phyloP scores from a whole-genome alignment of 2,797 vertebrate genomes.

The Neosilurus hyrtlii region DNA sequence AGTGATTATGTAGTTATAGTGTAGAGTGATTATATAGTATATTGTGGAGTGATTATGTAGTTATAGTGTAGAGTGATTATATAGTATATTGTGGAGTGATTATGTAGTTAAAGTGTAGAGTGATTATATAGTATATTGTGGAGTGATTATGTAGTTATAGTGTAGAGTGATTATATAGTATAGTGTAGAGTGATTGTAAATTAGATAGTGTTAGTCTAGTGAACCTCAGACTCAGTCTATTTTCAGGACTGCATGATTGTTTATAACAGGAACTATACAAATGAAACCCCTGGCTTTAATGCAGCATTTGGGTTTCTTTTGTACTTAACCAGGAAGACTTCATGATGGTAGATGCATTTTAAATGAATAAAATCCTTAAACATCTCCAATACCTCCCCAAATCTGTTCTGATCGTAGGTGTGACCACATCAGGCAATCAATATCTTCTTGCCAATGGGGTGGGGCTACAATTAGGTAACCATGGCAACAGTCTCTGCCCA shows the following conservation, averaged over 20 bases:
- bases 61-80: too few relatives aligned
- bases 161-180: too few relatives aligned
- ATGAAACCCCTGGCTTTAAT: not conserved
- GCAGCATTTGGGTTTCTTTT: not conserved
- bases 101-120: too few relatives aligned
- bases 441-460: not conserved
- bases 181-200: too few relatives aligned
- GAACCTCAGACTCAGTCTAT: not conserved
- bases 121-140: too few relatives aligned
- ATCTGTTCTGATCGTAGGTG: not conserved
- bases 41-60: too few relatives aligned
- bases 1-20: too few relatives aligned
- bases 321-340: not conserved
- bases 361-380: not conserved
- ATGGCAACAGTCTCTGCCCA: slow-evolving; percentile 3
- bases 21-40: too few relatives aligned
- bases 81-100: too few relatives aligned
- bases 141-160: too few relatives aligned
- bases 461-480: slow-evolving; percentile 8
- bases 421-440: slow-evolving; percentile 11
- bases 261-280: not conserved
- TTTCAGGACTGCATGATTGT: not conserved
- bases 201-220: not conserved
- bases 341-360: not conserved
- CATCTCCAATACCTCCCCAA: not conserved